These are phyloP conservation scores for Nymphalis c-album DNA, from an alignment of 2,888 invertebrate species.

Conservation along the genomic window DNA sequence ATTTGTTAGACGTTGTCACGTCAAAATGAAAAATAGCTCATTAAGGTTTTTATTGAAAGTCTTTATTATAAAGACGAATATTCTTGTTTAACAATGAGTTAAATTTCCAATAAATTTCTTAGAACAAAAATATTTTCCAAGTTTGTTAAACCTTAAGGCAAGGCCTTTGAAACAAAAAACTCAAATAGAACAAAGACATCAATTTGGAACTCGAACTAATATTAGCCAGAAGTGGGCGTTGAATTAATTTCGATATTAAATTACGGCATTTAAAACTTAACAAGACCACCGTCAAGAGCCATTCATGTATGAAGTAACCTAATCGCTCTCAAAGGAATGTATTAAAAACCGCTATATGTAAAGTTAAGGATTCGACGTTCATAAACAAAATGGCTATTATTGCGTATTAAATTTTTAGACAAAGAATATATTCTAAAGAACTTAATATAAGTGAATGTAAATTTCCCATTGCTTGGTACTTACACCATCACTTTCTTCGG, in stretches of 20 bases:
- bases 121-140: no score
- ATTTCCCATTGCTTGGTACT: no score
- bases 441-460: no score
- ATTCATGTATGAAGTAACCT: conserved; percentile 29
- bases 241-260: conserved; percentile 31
- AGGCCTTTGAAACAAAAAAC: conserved; percentile 3
- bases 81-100: no score
- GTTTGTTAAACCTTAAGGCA: no score
- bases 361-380: neutral
- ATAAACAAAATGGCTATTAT: neutral
- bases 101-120: no score
- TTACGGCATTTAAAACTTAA: conserved; percentile 30
- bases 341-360: neutral
- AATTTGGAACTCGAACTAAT: conserved; percentile 6
- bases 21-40: no score
- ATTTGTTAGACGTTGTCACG: no score
- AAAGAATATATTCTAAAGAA: no score
- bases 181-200: conserved; percentile 8
- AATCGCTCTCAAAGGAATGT: conserved; percentile 21
- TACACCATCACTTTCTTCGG: no score
- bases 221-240: conserved; percentile 15
- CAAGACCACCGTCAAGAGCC: conserved; percentile 29
- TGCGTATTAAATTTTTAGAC: neutral
- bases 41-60: no score
- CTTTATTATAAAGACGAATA: no score